Conservation (phyloP, 2,888 invertebrate species). For the Melangyna quadrimaculata region DNA sequence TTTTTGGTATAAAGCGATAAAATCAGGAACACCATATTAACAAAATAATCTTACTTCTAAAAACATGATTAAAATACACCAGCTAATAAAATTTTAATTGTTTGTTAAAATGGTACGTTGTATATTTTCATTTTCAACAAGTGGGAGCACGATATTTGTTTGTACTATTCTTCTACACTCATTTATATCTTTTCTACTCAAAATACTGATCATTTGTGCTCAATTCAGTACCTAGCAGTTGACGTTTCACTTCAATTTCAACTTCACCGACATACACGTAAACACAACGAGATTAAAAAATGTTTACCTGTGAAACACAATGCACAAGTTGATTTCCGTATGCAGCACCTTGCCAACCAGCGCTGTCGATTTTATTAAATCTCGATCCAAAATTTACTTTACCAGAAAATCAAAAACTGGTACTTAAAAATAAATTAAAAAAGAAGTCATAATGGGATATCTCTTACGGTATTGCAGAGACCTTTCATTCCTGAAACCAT, state of each 20-base stretch:
- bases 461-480: no score
- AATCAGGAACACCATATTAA: no score
- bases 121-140: not conserved
- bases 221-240: not conserved
- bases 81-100: no score
- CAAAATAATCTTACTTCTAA: no score
- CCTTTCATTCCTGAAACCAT: no score
- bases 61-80: no score
- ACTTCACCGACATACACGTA: not conserved
- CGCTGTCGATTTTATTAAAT: not conserved
- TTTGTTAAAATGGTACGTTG: no score
- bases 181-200: not conserved
- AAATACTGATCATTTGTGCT: not conserved
- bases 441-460: no score
- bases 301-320: not conserved
- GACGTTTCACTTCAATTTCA: not conserved
- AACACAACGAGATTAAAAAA: not conserved
- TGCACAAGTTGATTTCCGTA: not conserved
- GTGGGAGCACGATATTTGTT: not conserved
- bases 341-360: not conserved
- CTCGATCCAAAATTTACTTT: no score
- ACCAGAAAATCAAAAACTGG: no score
- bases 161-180: not conserved
- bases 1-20: no score
- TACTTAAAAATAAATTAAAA: no score